phyloP scores from a whole-genome alignment of 2,113 vertebrate species.

The Rhagologus leucostigma region DNA sequence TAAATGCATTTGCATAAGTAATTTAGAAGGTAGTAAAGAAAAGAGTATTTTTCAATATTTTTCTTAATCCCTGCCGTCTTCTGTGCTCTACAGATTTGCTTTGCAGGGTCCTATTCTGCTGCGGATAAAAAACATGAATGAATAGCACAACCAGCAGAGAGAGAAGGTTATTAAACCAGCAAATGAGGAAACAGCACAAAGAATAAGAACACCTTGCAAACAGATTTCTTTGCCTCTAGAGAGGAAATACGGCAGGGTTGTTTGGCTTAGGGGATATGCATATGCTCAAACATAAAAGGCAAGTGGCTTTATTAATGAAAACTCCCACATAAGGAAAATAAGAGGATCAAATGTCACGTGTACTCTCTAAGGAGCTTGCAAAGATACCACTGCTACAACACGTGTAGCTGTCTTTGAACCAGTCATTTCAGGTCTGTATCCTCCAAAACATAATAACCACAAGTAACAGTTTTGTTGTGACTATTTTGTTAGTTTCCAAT shows the following conservation, averaged over 20 bases:
- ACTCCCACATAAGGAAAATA: not conserved
- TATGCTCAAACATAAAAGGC: not conserved
- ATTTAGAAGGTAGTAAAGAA: not conserved
- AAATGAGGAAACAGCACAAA: constrained; percentile 9
- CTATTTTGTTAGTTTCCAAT: not conserved
- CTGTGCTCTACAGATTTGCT: not conserved
- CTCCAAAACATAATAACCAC: not conserved
- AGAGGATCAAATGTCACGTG: constrained; percentile 6
- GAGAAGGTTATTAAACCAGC: not conserved
- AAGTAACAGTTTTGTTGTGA: not conserved
- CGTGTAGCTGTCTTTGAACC: not conserved
- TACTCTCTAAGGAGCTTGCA: not conserved
- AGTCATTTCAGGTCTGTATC: not conserved
- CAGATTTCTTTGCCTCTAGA: not conserved
- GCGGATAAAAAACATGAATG: not conserved
- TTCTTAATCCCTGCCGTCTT: not conserved
- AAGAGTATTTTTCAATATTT: not conserved
- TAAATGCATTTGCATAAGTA: not conserved
- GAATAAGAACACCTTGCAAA: constrained; percentile 9
- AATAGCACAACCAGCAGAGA: not conserved
- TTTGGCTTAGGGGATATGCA: constrained; percentile 1
- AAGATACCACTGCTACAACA: not conserved
- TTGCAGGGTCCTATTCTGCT: not conserved
- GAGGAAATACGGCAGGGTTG: not conserved
- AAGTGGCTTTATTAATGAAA: constrained; percentile 14